A percentile compares a stretch with the other conserved stretches of the same genome.
These are phyloP conservation scores for Sebastes goodei DNA, from an alignment of 2,797 vertebrate genomes.

Conservation along the genomic window DNA sequence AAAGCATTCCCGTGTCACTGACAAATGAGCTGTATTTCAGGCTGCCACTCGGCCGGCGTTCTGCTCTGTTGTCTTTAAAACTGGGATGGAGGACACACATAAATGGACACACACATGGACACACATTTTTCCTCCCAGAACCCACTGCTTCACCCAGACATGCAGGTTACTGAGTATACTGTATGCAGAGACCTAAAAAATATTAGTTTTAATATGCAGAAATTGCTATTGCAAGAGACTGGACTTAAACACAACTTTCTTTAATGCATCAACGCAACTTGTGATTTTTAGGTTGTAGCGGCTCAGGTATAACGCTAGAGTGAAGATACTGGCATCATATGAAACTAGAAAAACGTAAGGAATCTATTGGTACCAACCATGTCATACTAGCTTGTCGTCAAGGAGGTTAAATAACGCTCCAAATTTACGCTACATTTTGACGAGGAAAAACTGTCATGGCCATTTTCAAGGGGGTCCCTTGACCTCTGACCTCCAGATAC, in stretches of 20 bases:
- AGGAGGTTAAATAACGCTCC: too few species aligned
- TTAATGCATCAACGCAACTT: too few species aligned
- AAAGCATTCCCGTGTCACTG: constrained; percentile 64
- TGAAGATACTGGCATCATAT: too few species aligned
- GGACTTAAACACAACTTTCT: too few species aligned
- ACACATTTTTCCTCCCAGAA: not conserved
- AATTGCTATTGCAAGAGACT: too few species aligned
- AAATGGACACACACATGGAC: constrained; percentile 2
- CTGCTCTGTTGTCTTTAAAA: constrained; percentile 60
- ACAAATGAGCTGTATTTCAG: constrained; percentile 70
- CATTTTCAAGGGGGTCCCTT: too few species aligned
- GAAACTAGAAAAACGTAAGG: fast-evolving
- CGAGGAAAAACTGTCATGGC: fast-evolving
- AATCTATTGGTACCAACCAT: fast-evolving
- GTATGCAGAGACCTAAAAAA: not conserved
- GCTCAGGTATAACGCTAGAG: too few species aligned
- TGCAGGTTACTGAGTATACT: not conserved
- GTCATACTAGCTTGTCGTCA: too few species aligned
- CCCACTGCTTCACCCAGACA: not conserved
- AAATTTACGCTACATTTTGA: fast-evolving
- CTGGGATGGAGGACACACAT: constrained; percentile 3
- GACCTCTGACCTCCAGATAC: too few species aligned
- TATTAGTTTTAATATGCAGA: too few species aligned
- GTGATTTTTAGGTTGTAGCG: too few species aligned
- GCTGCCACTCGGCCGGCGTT: constrained; percentile 38